phyloP scores from a whole-genome alignment of 2,888 invertebrate species.

The Macrosiphum euphorbiae region DNA sequence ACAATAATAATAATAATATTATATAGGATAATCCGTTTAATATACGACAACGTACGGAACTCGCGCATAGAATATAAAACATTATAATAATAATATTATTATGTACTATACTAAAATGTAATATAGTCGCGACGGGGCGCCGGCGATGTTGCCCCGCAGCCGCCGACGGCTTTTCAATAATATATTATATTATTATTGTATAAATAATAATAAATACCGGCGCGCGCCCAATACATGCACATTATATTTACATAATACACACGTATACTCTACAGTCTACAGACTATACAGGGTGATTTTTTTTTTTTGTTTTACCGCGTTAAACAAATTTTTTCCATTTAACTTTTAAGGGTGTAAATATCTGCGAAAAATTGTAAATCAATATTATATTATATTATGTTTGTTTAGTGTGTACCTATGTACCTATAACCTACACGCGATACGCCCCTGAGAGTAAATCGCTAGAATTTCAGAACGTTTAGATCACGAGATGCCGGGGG shows the following conservation, averaged over 20 bases:
- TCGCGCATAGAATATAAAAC: neutral
- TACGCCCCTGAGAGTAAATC: neutral
- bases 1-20: conserved; percentile 21
- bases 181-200: neutral
- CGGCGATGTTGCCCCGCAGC: conserved; percentile 10
- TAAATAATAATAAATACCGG: conserved; percentile 16
- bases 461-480: neutral
- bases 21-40: conserved; percentile 39
- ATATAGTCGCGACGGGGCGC: conserved; percentile 43
- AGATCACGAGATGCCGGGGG: neutral
- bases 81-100: neutral
- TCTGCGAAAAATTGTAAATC: neutral
- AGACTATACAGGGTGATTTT: neutral
- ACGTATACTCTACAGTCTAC: too few relatives aligned
- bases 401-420: too few relatives aligned
- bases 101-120: neutral
- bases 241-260: neutral
- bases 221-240: neutral
- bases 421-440: neutral
- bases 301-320: neutral
- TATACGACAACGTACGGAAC: neutral
- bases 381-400: neutral
- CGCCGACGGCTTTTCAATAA: conserved; percentile 34
- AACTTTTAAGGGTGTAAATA: neutral
- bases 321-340: neutral